Conservation (phyloP, 2,888 invertebrate species). For the Orgyia antiqua region DNA sequence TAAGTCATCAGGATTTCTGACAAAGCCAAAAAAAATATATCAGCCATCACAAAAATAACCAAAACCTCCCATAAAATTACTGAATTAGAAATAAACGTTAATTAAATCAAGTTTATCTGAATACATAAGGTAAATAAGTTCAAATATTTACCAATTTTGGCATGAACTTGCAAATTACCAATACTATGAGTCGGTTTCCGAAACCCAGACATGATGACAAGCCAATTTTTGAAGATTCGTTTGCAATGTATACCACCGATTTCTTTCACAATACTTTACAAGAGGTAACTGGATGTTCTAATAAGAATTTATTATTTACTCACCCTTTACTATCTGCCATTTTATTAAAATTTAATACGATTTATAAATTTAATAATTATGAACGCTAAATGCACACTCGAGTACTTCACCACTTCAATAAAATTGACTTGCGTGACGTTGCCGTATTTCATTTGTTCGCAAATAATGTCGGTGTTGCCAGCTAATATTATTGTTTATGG, state of each 20-base stretch:
- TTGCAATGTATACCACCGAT: slow-evolving; percentile 30
- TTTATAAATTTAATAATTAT: slow-evolving; percentile 51
- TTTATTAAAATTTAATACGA: slow-evolving; percentile 50
- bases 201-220: slow-evolving; percentile 74
- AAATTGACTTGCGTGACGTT: slow-evolving; percentile 69
- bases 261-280: slow-evolving; percentile 8
- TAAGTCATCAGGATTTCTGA: slow-evolving; percentile 85
- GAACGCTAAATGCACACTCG: slow-evolving; percentile 62
- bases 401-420: slow-evolving; percentile 22
- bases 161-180: slow-evolving; percentile 30
- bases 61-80: too few relatives aligned
- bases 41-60: slow-evolving; percentile 19
- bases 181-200: slow-evolving; percentile 29
- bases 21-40: too few relatives aligned
- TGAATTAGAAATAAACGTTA: too few relatives aligned
- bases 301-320: slow-evolving; percentile 27
- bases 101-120: too few relatives aligned
- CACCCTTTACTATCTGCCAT: slow-evolving; percentile 80
- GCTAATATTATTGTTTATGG: slow-evolving; percentile 28
- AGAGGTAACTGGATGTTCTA: slow-evolving; percentile 13
- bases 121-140: too few relatives aligned
- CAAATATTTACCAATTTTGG: not conserved
- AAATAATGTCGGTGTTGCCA: slow-evolving; percentile 48
- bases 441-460: slow-evolving; percentile 78
- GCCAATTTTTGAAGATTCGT: slow-evolving; percentile 64